Percentiles rank a stretch among this genome's conserved stretches.
Conservation (phyloP, 2,113 vertebrate species). For the Pteruthius melanotis region DNA sequence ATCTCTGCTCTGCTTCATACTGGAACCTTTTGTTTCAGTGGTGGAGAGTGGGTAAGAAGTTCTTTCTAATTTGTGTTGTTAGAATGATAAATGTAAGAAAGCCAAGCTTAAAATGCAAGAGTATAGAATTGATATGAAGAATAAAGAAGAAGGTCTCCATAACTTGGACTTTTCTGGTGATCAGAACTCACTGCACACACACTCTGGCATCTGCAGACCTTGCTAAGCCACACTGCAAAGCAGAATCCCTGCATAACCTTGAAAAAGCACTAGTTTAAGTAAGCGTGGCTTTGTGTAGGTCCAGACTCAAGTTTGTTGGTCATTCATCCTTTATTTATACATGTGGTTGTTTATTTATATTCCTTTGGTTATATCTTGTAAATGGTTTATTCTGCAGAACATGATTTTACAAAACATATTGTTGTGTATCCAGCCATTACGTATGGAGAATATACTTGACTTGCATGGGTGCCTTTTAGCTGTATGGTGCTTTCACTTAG, state of each 20-base stretch:
- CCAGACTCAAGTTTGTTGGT: background rate
- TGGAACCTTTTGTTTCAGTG: background rate
- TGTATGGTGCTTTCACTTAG: background rate
- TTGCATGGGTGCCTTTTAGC: background rate
- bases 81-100: background rate
- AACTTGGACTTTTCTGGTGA: background rate
- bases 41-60: background rate
- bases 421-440: background rate
- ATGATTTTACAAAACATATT: background rate
- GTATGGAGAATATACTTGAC: background rate
- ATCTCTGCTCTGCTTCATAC: background rate
- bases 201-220: background rate
- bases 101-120: background rate
- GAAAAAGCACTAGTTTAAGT: background rate
- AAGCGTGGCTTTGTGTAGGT: fast-evolving
- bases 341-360: background rate
- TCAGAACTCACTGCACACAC: background rate
- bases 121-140: background rate
- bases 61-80: background rate
- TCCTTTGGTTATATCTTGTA: background rate
- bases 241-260: background rate
- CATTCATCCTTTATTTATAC: background rate
- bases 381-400: background rate
- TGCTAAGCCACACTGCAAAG: background rate
- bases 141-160: background rate